phyloP scores from a whole-genome alignment of 1,140 invertebrate species.

The Meloidogyne chitwoodi region DNA sequence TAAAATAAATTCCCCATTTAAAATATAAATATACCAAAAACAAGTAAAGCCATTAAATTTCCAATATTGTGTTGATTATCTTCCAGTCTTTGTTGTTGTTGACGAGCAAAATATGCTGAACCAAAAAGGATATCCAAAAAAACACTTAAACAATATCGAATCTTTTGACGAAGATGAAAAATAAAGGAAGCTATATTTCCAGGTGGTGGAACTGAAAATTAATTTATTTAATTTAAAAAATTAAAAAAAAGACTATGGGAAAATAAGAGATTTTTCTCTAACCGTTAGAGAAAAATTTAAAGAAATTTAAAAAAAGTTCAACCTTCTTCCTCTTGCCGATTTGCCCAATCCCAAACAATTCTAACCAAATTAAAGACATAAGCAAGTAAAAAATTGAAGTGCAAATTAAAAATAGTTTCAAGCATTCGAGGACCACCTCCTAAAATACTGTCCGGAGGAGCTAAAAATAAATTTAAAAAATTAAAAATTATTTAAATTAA shows the following conservation, averaged over 20 bases:
- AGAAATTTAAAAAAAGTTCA: background rate
- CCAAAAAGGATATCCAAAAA: background rate
- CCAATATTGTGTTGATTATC: background rate
- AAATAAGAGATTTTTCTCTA: background rate
- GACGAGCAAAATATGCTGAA: background rate
- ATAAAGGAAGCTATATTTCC: background rate
- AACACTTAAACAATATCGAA: background rate
- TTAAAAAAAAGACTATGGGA: background rate
- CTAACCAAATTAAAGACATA: background rate
- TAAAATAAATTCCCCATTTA: too few relatives aligned
- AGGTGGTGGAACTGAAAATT: background rate
- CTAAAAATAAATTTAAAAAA: background rate
- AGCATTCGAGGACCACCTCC: background rate
- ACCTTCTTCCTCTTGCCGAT: background rate
- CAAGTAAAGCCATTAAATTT: background rate
- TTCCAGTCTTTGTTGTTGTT: background rate
- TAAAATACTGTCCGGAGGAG: background rate
- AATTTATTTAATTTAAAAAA: too few relatives aligned
- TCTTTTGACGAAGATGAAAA: background rate
- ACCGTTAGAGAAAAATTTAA: background rate
- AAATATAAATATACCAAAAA: background rate
- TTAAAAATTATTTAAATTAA: too few relatives aligned
- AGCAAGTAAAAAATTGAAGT: background rate
- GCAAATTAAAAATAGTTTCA: background rate
- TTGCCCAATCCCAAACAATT: background rate